Percentiles rank a stretch among this genome's conserved stretches.
Evolutionary conservation across 2,113 vertebrate genomes (phyloP).

Genomic region (Anguilla japonica): DNA sequence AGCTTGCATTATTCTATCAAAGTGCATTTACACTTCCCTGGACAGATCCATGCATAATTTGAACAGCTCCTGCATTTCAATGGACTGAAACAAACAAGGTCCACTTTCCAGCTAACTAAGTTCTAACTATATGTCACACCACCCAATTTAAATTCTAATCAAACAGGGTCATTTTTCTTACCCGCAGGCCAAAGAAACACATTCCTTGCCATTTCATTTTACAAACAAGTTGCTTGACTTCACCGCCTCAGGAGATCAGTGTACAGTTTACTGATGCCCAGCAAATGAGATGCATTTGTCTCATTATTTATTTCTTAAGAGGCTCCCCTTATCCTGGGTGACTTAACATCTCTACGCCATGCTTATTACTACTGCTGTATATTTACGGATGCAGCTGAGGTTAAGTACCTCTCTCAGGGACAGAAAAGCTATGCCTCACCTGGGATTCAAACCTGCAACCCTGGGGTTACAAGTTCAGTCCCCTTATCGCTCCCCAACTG

Average conservation of each 20-base stretch:
- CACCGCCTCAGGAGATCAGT: not conserved
- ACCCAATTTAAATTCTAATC: not conserved
- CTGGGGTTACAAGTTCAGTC: not conserved
- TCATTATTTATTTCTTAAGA: not conserved
- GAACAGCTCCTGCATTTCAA: not conserved
- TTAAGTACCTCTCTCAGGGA: not conserved
- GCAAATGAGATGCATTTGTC: not conserved
- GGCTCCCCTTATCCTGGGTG: not conserved
- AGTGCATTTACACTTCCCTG: not conserved
- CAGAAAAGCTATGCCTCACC: not conserved
- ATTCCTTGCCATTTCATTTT: slow-evolving; percentile 5
- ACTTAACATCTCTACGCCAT: not conserved
- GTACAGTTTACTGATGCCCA: not conserved
- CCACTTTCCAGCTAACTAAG: not conserved
- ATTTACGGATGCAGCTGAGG: not conserved
- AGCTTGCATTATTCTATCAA: not conserved
- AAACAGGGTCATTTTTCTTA: not conserved
- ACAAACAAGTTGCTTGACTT: slow-evolving; percentile 2
- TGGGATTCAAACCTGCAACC: not conserved
- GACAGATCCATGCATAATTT: slow-evolving; percentile 3
- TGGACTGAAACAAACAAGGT: not conserved
- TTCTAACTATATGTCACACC: slow-evolving; percentile 6
- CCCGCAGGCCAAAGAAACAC: slow-evolving; percentile 1
- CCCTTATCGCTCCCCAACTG: not conserved
- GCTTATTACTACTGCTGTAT: not conserved